Evolutionary conservation across 1,140 invertebrate genomes (phyloP).

Genomic region (Centruroides sculpturatus): DNA sequence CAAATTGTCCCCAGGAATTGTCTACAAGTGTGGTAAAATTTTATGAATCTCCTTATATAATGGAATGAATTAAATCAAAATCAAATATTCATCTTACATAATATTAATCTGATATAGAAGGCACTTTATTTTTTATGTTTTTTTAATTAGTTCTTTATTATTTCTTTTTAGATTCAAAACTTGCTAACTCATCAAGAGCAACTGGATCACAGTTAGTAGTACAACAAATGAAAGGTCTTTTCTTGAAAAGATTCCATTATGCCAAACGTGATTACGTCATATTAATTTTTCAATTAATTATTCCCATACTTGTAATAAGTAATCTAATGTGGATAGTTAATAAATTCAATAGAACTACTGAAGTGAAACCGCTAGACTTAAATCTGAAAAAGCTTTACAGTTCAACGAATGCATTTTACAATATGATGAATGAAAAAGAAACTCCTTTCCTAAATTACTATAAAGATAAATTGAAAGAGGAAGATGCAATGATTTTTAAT

Average conservation of each 20-base stretch:
- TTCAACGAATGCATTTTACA: conserved; percentile 9
- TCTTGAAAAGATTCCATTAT: conserved; percentile 19
- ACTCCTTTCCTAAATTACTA: neutral
- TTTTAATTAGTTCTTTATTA: too few species aligned
- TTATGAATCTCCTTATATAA: too few species aligned
- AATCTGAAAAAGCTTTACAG: conserved; percentile 11
- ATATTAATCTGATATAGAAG: too few species aligned
- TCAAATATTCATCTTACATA: too few species aligned
- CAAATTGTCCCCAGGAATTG: too few species aligned
- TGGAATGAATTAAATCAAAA: too few species aligned
- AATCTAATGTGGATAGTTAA: neutral
- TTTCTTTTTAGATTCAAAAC: too few species aligned
- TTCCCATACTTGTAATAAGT: conserved; percentile 11
- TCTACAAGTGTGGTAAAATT: too few species aligned
- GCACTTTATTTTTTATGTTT: too few species aligned
- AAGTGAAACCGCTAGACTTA: conserved; percentile 1
- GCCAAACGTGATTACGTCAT: conserved; percentile 15
- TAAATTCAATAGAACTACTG: neutral
- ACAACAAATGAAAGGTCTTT: conserved; percentile 3
- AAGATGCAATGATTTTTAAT: neutral
- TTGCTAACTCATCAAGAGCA: too few species aligned
- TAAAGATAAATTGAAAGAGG: neutral
- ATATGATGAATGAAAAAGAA: neutral
- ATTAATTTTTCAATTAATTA: conserved; percentile 12
- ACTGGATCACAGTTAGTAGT: too few species aligned